Evolutionary conservation across 2,888 invertebrate species (phyloP).

Genomic region (Pasiphila rectangulata): DNA sequence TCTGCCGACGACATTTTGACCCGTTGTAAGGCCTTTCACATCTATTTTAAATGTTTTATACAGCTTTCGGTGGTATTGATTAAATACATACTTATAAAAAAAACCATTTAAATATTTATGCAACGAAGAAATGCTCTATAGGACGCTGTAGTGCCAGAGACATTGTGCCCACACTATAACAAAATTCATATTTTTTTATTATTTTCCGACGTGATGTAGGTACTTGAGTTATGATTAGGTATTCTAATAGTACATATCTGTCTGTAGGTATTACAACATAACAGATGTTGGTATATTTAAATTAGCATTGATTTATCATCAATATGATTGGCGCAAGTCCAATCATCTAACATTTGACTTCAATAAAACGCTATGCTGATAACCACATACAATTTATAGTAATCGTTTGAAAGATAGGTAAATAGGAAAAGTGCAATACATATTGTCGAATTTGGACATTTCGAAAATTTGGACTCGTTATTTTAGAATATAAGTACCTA

Average conservation of each 20-base stretch:
- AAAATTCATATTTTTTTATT: too few species aligned
- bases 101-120: too few species aligned
- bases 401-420: slow-evolving; percentile 34
- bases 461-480: slow-evolving; percentile 25
- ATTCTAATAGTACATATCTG: not conserved
- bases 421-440: slow-evolving; percentile 57
- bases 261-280: not conserved
- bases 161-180: too few species aligned
- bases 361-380: slow-evolving; percentile 12
- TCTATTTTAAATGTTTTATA: too few species aligned
- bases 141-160: too few species aligned
- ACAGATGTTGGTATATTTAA: not conserved
- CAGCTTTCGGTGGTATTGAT: too few species aligned
- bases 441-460: slow-evolving; percentile 66
- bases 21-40: too few species aligned
- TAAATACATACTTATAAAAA: too few species aligned
- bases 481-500: slow-evolving; percentile 7
- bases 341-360: slow-evolving; percentile 6
- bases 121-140: too few species aligned
- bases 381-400: not conserved
- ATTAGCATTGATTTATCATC: too few species aligned
- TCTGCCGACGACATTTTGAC: too few species aligned
- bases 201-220: too few species aligned
- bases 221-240: not conserved
- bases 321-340: not conserved